Evolutionary conservation across 2,888 invertebrate genomes (phyloP).

Genomic region (Rhamphomyia laevipes): DNA sequence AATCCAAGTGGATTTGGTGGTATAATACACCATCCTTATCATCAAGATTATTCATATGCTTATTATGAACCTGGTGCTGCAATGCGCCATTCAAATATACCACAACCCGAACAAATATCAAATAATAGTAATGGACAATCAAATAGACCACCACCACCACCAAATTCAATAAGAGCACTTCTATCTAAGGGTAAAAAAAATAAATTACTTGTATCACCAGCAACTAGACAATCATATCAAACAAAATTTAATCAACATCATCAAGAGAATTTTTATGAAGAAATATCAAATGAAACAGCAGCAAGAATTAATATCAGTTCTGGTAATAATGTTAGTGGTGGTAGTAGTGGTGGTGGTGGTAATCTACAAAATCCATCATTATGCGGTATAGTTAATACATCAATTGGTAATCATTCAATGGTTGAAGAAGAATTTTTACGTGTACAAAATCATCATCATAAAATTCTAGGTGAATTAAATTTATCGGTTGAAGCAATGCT

Average conservation of each 20-base stretch:
- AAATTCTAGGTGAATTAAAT: slow-evolving; percentile 75
- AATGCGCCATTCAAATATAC: slow-evolving; percentile 51
- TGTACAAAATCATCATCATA: slow-evolving; percentile 70
- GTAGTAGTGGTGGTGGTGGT: background rate
- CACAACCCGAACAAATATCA: slow-evolving; percentile 38
- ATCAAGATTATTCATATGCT: slow-evolving; percentile 66
- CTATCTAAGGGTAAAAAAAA: slow-evolving; percentile 35
- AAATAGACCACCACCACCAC: slow-evolving; percentile 28
- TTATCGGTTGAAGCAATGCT: slow-evolving; percentile 82
- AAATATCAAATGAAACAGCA: slow-evolving; percentile 18
- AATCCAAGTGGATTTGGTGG: background rate
- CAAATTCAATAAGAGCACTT: slow-evolving; percentile 33
- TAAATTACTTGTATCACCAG: slow-evolving; percentile 29
- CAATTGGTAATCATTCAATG: slow-evolving; percentile 56
- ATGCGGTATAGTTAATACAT: slow-evolving; percentile 30
- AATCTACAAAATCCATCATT: background rate
- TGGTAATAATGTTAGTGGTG: slow-evolving; percentile 8
- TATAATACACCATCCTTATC: slow-evolving; percentile 16
- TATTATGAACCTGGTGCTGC: slow-evolving; percentile 63
- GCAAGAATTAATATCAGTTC: slow-evolving; percentile 2
- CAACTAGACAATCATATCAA: slow-evolving; percentile 51
- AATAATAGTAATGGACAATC: slow-evolving; percentile 16
- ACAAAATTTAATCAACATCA: slow-evolving; percentile 44
- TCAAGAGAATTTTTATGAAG: slow-evolving; percentile 25
- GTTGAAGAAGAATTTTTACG: slow-evolving; percentile 74